Evolutionary conservation across 2,888 invertebrate genomes (phyloP), one percentile per base, ranked within the genome.

Genomic region (Aphidius colemani): DNA sequence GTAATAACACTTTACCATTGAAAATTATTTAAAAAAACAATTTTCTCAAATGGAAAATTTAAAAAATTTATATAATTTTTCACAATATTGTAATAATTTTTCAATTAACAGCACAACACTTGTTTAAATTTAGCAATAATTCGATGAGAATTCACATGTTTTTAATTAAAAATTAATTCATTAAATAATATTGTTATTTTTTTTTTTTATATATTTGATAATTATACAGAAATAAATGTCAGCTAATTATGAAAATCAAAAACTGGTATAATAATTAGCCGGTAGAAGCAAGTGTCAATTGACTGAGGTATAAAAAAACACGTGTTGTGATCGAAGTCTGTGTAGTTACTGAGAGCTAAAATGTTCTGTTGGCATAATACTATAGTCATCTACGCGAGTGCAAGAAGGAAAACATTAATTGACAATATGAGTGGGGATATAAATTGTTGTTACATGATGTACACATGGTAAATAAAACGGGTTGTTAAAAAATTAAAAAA

Each of bases 301-400:
- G 13, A 18, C 13, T 2, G 56, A 67, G 67, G 69, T 30, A 30
- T 30, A 30, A 30, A 30, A 67, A 61, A 66, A 67, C 71, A 69
- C 66, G 66, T 68, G 68, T 40, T 60, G 70, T 65, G 69, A 70
- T 69, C 75, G 70, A 70, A 72, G 72, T 71, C 76, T 72, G 70
- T 69, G 67, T 71, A 66, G 72, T 66, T 71, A 76, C 76, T 76
- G 75, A 71, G 68, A 64, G 65, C 66, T 61, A 67, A 63, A 66
- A 45, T 30, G 30, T 30, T 5, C 30, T 30, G 30, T 30, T 30
- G 30, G 30, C 3, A 49, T 50, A 55, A 30, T 66, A 70, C 13
- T 71, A 71, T 70, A 74, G 69, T 71, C 63, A 69, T 56, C 65
- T 66, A 60, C 66, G 66, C 64, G 66, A 67, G 69, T 66, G 69